Base-by-base conservation (phyloP, 2,113 vertebrate species). In the Cheirogaleus medius region DNA sequence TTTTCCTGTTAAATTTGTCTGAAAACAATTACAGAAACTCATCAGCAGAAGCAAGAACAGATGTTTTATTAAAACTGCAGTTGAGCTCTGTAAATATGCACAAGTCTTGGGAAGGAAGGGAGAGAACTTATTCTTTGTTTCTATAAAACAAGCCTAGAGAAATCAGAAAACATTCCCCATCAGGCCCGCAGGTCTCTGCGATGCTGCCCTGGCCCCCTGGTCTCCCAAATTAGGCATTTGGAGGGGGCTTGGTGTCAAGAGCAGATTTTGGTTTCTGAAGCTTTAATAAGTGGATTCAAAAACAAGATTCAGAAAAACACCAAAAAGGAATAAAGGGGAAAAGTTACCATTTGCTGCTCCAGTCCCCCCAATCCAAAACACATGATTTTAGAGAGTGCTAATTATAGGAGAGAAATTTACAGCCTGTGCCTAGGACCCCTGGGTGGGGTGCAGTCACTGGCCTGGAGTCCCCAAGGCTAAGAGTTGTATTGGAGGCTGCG, bases 31-130 rank as follows among this genome's bases (percentile, higher is more conserved):
- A 98, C 98, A 98, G 98, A 98, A 98, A 98, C 98, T 98, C 98
- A 98, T 98, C 98, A 99, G 98, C 98, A 98, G 98, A 98, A 98
- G 98, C 98, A 98, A 98, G 98, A 99, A 98, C 98, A 99, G 99
- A 99, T 99, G 99, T 99, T 99, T 99, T 98, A 99, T 99, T 98
- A 99, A 99, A 99, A 98, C 98, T 98, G 98, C 98, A 98, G 95
- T 98, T 98, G 97, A 97, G 98, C 98, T 98, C 98, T 97, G 97
- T 98, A 99, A 98, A 98, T 98, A 98, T 97, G 98, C 90, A 96
- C 98, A 98, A 98, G 96, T 98, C 98, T 97, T 98, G 88, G 96
- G 97, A 90, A 94, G 89, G 93, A 91, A 86, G n/a, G 93, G 92
- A 81, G 87, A 17, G 54, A 92, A 96, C 71, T 97, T 87, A 58